phyloP scores from a whole-genome alignment of 2,888 invertebrate genomes.

The Lomographa bimaculata region DNA sequence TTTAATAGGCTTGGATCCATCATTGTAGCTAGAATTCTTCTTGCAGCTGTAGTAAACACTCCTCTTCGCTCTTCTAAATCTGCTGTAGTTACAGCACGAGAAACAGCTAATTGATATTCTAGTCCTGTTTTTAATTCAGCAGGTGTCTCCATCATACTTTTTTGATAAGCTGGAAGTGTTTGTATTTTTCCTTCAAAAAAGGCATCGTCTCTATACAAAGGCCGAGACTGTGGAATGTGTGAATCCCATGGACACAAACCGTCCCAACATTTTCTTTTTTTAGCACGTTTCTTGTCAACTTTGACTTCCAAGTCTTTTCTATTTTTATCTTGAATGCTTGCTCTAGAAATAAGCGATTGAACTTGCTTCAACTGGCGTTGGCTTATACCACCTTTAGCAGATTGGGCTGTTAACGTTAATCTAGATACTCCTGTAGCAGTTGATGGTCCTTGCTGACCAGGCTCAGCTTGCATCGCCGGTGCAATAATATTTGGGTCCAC shows the following conservation, averaged over 20 bases:
- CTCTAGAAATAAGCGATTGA: constrained; percentile 59
- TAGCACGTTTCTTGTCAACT: constrained; percentile 34
- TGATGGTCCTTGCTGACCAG: constrained; percentile 51
- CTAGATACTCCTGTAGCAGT: constrained; percentile 51
- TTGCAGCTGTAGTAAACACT: constrained; percentile 64
- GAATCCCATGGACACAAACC: constrained; percentile 63
- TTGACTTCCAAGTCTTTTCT: constrained; percentile 47
- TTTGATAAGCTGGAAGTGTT: constrained; percentile 62
- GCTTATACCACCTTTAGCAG: constrained; percentile 57
- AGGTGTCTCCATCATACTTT: constrained; percentile 55
- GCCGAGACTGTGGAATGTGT: constrained; percentile 62
- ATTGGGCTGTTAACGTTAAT: constrained; percentile 55
- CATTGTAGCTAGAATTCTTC: constrained; percentile 74
- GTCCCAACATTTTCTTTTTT: constrained; percentile 54
- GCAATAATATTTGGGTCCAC: constrained; percentile 56
- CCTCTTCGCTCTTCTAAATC: constrained; percentile 65
- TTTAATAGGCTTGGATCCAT: constrained; percentile 65
- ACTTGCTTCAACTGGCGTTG: constrained; percentile 63
- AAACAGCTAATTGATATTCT: constrained; percentile 74
- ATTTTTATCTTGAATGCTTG: constrained; percentile 45
- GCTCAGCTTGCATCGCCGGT: constrained; percentile 26
- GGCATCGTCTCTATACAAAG: constrained; percentile 74
- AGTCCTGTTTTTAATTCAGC: constrained; percentile 60
- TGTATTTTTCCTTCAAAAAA: constrained; percentile 68
- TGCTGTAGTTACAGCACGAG: constrained; percentile 63